Evolutionary conservation across 1,140 invertebrate species (phyloP), one percentile per base, ranked within the genome.

Genomic region (Drosophila albomicans): DNA sequence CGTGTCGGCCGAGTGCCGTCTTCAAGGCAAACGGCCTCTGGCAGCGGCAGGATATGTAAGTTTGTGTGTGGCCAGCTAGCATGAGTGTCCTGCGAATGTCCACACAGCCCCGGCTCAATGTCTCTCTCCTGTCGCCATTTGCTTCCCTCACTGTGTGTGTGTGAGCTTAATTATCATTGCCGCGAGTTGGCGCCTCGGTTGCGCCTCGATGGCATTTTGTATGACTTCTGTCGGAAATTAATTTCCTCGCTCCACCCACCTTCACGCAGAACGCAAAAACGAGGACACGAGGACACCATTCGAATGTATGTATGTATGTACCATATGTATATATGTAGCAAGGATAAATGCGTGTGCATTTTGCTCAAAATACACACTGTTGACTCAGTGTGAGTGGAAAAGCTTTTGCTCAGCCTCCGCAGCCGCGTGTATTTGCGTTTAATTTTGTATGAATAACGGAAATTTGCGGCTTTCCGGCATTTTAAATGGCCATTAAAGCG

Each of bases 221-320:
- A 81, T 89, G 85, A 89, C 86, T 89, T 89, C 86, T 89, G 85
- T 89, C 85, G 85, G 85, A 89, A 89, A 89, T 89, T 89, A 89
- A 89, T 90, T 90, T 90, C 86, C 86, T 90, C 75, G 68, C 56
- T 57, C 61, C 35, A 38, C 35, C 6, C 35, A 38, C 35, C 8
- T 25, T 28, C 62, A 69, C 62, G 46, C 64, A 63, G 70, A 7
- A 56, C 74, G 69, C 73, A 63, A 54, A 57, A 66, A 41, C 59
- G 45, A 7, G 5, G 20, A 15, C 28, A 35, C 61, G 25, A 41
- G 48, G 43, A 16, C 32, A 58, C 58, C 35, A 54, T 25, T n/a
- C 51, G 58, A 43, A 30, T 59, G 51, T 25, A 35, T 4, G 3
- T 25, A 25, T 25, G 20, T 25, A 25, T 25, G n/a, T n/a, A n/a